Percentiles rank a stretch among this genome's conserved stretches.
phyloP scores from a whole-genome alignment of 2,888 invertebrate genomes.

The Clivina fossor region DNA sequence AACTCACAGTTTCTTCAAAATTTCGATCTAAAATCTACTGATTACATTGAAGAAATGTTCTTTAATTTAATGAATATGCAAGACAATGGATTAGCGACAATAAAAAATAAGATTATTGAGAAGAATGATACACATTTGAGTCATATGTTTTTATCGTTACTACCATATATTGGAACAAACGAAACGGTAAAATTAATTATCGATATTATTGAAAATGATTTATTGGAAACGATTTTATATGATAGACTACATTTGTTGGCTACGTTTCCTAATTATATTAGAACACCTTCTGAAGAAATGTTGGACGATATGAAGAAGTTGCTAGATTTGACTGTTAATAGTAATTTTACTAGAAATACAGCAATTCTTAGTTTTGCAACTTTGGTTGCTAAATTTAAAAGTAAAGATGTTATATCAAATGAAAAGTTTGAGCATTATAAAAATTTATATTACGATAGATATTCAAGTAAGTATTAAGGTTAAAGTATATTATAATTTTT shows the following conservation, averaged over 20 bases:
- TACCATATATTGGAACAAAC: background rate
- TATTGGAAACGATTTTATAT: background rate
- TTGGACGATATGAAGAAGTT: background rate
- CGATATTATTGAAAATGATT: background rate
- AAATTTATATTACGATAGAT: background rate
- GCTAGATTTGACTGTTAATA: background rate
- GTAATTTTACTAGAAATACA: background rate
- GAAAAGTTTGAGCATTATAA: background rate
- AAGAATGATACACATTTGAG: background rate
- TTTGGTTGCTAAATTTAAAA: background rate
- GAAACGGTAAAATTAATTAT: background rate
- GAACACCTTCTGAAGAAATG: no score
- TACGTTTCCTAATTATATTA: background rate
- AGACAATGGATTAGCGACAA: background rate
- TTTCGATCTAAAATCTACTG: background rate
- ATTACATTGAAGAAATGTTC: background rate
- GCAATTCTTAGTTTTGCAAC: background rate
- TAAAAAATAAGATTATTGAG: background rate
- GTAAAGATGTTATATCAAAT: background rate
- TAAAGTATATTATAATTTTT: background rate
- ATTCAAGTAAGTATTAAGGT: background rate
- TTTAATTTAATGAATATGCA: background rate
- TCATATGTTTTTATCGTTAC: background rate
- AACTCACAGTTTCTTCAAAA: background rate
- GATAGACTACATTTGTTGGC: background rate